These are phyloP conservation scores for Sycophaga agraensis DNA, from an alignment of 1,140 invertebrate species.

Conservation along the genomic window DNA sequence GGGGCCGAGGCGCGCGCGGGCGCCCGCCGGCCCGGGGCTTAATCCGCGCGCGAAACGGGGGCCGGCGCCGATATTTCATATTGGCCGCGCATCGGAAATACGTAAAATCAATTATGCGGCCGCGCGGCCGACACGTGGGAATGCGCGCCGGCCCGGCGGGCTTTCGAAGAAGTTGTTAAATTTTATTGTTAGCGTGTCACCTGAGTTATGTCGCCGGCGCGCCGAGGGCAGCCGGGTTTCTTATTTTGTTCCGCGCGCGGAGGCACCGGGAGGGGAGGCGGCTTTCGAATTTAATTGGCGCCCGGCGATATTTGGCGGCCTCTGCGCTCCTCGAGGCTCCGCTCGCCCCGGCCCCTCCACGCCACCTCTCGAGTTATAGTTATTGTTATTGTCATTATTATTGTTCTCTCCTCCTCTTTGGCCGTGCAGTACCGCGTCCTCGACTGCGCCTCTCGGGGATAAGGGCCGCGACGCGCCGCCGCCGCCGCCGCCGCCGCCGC, in stretches of 20 bases:
- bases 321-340: too few relatives aligned
- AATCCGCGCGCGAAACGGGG: too few relatives aligned
- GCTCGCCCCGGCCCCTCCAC: too few relatives aligned
- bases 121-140: conserved; percentile 10
- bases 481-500: too few relatives aligned
- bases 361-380: conserved; percentile 12
- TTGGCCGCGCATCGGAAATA: too few relatives aligned
- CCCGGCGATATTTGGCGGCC: background rate
- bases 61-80: too few relatives aligned
- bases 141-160: background rate
- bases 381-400: background rate
- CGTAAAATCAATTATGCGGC: conserved; percentile 22
- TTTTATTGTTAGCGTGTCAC: conserved; percentile 25
- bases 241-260: too few relatives aligned
- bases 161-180: conserved; percentile 29
- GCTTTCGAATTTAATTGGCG: conserved; percentile 16
- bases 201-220: conserved; percentile 8
- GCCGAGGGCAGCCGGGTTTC: background rate
- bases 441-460: too few relatives aligned
- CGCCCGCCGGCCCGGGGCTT: too few relatives aligned
- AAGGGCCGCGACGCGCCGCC: too few relatives aligned
- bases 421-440: too few relatives aligned
- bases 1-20: too few relatives aligned
- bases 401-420: background rate
- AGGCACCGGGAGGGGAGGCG: background rate